Evolutionary conservation across 2,797 vertebrate genomes (phyloP).

Genomic region (Sebastes hopkinsi): DNA sequence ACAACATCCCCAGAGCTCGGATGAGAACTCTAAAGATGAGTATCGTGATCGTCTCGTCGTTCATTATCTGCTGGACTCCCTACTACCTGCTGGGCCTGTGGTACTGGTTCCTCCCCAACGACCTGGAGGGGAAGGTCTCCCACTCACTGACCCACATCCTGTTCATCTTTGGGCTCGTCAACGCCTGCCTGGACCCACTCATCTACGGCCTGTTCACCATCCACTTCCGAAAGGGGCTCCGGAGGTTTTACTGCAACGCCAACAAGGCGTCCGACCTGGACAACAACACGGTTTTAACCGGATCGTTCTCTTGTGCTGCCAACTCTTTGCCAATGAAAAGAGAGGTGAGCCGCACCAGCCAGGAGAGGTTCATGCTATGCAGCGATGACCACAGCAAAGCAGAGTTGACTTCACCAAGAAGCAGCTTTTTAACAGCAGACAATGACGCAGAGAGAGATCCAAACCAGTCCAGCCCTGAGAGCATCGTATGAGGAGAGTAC

Average conservation of each 20-base stretch:
- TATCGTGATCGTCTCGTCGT: constrained; percentile 92
- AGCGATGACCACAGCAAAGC: constrained; percentile 17
- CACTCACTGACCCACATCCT: constrained; percentile 89
- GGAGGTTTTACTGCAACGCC: constrained; percentile 53
- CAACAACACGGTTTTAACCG: constrained; percentile 69
- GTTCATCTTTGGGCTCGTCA: constrained; percentile 94
- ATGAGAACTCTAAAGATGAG: constrained; percentile 94
- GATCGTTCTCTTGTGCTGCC: constrained; percentile 67
- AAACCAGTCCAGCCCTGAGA: constrained; percentile 33
- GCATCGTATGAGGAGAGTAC: constrained; percentile 33
- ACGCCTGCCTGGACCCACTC: constrained; percentile 93
- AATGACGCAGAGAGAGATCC: constrained; percentile 1
- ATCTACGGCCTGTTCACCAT: constrained; percentile 90
- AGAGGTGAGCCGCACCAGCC: constrained; percentile 34
- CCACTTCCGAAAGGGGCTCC: constrained; percentile 76
- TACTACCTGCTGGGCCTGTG: constrained; percentile 96
- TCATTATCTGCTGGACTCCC: constrained; percentile 95
- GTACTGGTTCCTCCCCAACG: constrained; percentile 94
- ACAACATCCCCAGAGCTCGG: constrained; percentile 92
- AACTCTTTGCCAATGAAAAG: constrained; percentile 66
- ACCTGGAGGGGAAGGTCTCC: constrained; percentile 86
- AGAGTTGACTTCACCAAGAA: constrained; percentile 21
- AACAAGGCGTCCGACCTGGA: constrained; percentile 54
- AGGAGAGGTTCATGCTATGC: constrained; percentile 45
- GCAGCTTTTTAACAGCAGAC: constrained; percentile 34